Evolutionary conservation across 2,888 invertebrate genomes (phyloP), one percentile per base, ranked within the genome.

Genomic region (Drosophila birchii): DNA sequence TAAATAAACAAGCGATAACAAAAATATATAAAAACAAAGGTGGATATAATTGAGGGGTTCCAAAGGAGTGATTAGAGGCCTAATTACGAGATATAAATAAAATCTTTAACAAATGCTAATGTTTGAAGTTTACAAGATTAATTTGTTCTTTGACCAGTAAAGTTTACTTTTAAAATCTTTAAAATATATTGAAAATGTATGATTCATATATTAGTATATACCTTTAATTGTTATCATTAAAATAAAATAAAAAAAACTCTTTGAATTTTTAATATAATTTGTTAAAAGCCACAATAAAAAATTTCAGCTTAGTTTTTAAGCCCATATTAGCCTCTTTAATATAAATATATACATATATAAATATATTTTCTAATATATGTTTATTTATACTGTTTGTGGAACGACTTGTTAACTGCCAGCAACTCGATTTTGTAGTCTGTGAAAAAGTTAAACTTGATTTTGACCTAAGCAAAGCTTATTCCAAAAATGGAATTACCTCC

Each of bases 361-460:
- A 20, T 32, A 32, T 20, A 12, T 41, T 18, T 41, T 5, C n/a
- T n/a, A n/a, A n/a, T n/a, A n/a, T n/a, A n/a, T 43, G 20, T 20
- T 23, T 14, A 43, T 43, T 14, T 44, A 14, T 51, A 9, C 14
- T 34, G 2, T 20, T 34, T 34, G 3, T 20, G 9, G 6, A 14
- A 20, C 34, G 18, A 59, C 20, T 39, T 45, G 59, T 11, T 29
- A 39, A 14, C 60, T 23, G 29, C 7, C 11, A 16, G 20, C 32
- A 41, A 51, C 23, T 62, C 44, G 20, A 62, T 44, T 62, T 26
- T 20, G 32, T 34, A 34, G 60, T 29, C 51, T 18, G 5, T 23
- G 14, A n/a, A 64, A 59, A 59, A 53, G 53, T 71, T 47, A 12
- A 59, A 58, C 39, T 39, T 20, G 51, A 70, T 70, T 70, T 70